Evolutionary conservation across 2,888 invertebrate genomes (phyloP).

Genomic region (Pseudolycoriella hygida): DNA sequence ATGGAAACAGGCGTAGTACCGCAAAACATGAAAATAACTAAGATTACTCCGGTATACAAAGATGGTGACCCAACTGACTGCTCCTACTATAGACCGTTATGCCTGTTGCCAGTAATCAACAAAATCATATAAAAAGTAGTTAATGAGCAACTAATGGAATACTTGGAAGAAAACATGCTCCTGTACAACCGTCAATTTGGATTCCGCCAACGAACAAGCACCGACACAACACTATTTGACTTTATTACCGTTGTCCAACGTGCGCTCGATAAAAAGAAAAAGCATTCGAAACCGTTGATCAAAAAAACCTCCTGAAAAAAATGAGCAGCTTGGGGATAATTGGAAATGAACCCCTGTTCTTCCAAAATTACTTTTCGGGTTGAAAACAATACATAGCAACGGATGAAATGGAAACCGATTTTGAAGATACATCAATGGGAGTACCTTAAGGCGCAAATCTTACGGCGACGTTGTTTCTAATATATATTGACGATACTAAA

Average conservation of each 20-base stretch:
- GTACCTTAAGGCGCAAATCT: background rate
- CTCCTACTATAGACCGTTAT: background rate
- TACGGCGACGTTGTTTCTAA: background rate
- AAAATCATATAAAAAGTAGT: background rate
- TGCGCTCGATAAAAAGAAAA: background rate
- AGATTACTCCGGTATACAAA: background rate
- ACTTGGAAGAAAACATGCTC: background rate
- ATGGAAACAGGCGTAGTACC: background rate
- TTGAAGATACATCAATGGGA: too few relatives aligned
- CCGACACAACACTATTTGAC: background rate
- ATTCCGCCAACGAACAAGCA: background rate
- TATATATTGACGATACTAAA: background rate
- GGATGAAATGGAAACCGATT: background rate
- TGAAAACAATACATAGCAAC: too few relatives aligned
- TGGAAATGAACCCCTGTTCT: too few relatives aligned
- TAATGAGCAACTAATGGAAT: background rate
- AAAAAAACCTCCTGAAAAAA: too few relatives aligned
- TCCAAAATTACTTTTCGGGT: too few relatives aligned
- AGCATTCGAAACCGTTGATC: too few relatives aligned
- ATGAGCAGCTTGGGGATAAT: too few relatives aligned
- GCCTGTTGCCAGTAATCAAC: background rate
- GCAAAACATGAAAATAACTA: background rate
- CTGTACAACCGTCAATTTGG: background rate
- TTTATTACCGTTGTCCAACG: background rate
- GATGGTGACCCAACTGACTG: background rate